Evolutionary conservation across 2,888 invertebrate species (phyloP).

Genomic region (Ceraclea dissimilis): DNA sequence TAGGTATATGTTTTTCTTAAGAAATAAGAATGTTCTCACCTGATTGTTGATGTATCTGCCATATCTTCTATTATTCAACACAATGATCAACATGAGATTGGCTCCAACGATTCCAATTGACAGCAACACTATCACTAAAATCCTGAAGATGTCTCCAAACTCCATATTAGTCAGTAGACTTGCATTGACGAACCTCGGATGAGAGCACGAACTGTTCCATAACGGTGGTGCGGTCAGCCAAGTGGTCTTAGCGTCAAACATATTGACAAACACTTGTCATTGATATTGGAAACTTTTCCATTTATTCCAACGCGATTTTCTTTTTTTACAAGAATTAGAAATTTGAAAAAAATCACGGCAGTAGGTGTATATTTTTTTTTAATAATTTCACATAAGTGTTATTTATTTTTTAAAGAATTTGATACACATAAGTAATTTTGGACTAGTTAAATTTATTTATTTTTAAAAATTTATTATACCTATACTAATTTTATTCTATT

Average conservation of each 20-base stretch:
- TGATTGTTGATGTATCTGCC: slow-evolving; percentile 82
- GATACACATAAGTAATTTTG: no score
- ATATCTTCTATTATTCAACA: slow-evolving; percentile 76
- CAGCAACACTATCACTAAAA: slow-evolving; percentile 65
- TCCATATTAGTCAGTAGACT: slow-evolving; percentile 58
- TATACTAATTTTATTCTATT: no score
- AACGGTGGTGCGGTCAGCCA: slow-evolving; percentile 72
- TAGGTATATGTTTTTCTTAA: no score
- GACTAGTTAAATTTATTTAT: no score
- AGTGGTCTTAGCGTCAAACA: slow-evolving; percentile 62
- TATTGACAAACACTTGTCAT: slow-evolving; percentile 29
- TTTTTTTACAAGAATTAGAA: no score
- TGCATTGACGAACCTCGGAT: slow-evolving; percentile 55
- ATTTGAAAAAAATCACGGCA: no score
- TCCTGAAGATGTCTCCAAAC: slow-evolving; percentile 67
- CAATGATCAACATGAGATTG: slow-evolving; percentile 72
- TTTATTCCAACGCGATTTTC: not conserved
- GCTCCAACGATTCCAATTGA: slow-evolving; percentile 74
- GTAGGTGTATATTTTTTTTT: no score
- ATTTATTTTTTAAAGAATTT: no score
- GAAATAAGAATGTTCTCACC: no score
- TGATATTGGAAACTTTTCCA: slow-evolving; percentile 1
- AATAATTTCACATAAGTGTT: no score
- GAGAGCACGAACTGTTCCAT: slow-evolving; percentile 76
- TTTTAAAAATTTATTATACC: no score